Evolutionary conservation across 2,113 vertebrate genomes (phyloP), one percentile per base, ranked within the genome.

Genomic region (Grammomys dolichurus): DNA sequence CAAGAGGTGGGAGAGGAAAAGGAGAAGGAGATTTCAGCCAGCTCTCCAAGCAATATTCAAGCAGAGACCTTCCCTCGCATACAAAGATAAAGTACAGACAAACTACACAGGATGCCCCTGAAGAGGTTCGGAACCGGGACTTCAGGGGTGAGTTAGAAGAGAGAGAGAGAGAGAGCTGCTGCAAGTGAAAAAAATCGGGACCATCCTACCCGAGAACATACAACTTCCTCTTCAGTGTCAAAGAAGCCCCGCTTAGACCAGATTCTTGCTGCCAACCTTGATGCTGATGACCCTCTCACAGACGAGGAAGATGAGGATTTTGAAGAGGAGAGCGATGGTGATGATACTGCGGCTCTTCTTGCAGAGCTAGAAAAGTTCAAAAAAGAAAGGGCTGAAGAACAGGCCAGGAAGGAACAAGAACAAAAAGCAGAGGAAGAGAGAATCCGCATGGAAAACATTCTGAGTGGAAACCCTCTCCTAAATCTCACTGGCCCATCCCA

Each of bases 41-140:
- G 33, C 98, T 99, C 19, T 99, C 99, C 36, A 99, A 99, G 63
- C 99, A 99, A 24, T 99, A 99, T 96, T 99, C 99, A 87, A 99
- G 99, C 97, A 98, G 99, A 98, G 99, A 99, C 97, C 99, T 99
- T 92, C 99, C 99, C 2, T 99, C 99, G 93, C 99, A 99, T 96
- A 99, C 99, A 54, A 99, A 99, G 98, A 99, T 99, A 98, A 99
- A 99, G 97, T 99, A 99, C 98, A 99, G 99, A 87, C 99, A 99
- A 89, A 98, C 99, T 48, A 99, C 99, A 95, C 99, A 99, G 98
- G 99, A 99, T 99, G 99, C 98, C 95, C 99, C 99, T 0, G 99
- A 99, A 96, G 99, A 99, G 97, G 98, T 99, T 91, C 99, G 99
- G 82, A 99, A 99, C 98, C 99, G 99, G 81, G 99, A 99, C 95